Percentiles rank a stretch among this genome's conserved stretches.
Conservation (phyloP, 2,797 vertebrate species). For the Pantherophis alleghaniensis region DNA sequence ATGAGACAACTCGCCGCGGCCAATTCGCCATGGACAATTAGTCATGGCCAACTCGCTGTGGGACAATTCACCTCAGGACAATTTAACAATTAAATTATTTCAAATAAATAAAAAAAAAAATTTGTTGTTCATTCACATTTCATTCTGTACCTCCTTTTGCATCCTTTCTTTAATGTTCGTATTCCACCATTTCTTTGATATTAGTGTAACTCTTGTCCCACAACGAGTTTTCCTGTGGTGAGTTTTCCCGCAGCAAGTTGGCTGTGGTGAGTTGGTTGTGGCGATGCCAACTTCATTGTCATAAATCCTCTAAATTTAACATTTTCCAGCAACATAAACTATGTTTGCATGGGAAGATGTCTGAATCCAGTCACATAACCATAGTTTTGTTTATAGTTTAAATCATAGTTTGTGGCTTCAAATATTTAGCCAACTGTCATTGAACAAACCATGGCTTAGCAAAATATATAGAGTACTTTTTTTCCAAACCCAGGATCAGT, state of each 20-base stretch:
- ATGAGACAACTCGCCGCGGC: not conserved
- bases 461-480: not conserved
- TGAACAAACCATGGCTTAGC: not conserved
- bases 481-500: not conserved
- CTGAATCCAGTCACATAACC: not conserved
- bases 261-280: not conserved
- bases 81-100: not conserved
- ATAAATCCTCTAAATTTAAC: not conserved
- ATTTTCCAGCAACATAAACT: not conserved
- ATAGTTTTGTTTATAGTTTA: not conserved
- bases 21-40: not conserved
- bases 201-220: not conserved
- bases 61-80: not conserved
- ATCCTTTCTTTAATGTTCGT: not conserved
- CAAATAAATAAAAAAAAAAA: not conserved
- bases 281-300: not conserved
- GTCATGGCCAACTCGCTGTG: rapidly evolving
- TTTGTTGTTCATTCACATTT: not conserved
- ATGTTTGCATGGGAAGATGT: not conserved
- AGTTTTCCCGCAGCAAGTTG: not conserved
- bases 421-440: not conserved
- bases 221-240: not conserved
- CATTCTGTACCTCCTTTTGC: not conserved
- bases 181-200: not conserved
- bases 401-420: not conserved